Percentiles rank a stretch among this genome's conserved stretches.
Conservation (phyloP, 2,113 vertebrate species). For the Cervus canadensis region DNA sequence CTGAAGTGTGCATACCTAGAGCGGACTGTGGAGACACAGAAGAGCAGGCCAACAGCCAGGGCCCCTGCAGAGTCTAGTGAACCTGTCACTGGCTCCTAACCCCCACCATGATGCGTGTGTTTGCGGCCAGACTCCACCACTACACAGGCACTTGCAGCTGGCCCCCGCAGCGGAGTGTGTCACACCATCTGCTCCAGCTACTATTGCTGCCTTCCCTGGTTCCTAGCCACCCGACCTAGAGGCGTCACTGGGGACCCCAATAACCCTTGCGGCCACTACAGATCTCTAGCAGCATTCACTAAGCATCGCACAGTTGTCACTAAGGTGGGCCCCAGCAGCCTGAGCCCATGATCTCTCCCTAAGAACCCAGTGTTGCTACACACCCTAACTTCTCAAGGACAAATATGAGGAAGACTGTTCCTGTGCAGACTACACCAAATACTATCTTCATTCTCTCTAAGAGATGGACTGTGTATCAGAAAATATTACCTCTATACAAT, state of each 20-base stretch:
- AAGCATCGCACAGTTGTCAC: neutral
- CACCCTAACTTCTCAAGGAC: neutral
- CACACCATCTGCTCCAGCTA: too few species aligned
- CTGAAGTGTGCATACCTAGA: neutral
- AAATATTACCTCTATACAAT: neutral
- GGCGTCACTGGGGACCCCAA: neutral
- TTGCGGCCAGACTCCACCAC: neutral
- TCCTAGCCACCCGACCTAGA: neutral
- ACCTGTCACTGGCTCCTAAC: neutral
- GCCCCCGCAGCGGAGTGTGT: too few species aligned
- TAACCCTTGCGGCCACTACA: neutral
- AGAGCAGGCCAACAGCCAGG: neutral
- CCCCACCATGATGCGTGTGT: neutral
- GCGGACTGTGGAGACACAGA: neutral
- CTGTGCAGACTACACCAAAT: neutral
- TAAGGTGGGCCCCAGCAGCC: neutral
- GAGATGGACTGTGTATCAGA: neutral
- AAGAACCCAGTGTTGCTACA: neutral
- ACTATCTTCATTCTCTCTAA: neutral
- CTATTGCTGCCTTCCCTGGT: neutral
- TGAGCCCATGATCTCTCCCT: too few species aligned
- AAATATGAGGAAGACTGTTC: neutral
- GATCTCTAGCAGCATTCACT: neutral
- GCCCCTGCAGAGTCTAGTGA: neutral
- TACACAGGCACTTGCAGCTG: neutral